Base-by-base conservation (phyloP, 1,140 invertebrate genomes). In the Caenorhabditis tropicalis region DNA sequence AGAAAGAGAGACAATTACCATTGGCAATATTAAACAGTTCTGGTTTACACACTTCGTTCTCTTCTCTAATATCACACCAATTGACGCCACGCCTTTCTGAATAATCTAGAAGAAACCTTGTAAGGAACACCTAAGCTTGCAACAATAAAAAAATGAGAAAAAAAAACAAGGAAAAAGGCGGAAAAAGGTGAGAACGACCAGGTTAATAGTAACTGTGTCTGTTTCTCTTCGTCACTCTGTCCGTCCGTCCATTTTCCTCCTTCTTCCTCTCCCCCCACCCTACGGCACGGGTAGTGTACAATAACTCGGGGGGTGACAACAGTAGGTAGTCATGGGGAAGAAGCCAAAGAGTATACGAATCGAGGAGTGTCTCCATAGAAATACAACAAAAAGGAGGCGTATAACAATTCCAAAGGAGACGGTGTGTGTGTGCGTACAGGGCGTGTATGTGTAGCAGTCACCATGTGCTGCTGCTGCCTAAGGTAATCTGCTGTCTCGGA, bases 11-110 rank as follows among this genome's bases (percentile, higher is more conserved):
- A 74, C 65, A 74, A 43, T 43, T 43, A 74, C 29, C 43, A 74
- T 36, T 74, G 12, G 65, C 65, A 74, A 74, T 74, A 74, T 74
- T 74, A 74, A 74, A 74, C 36, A 74, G 65, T 74, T 74, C 65
- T 74, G 36, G 58, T 65, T 74, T 43, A 74, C 65, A 36, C 60
- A 21, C 65, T 5, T 36, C 58, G 12, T 24, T 19, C 56, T 27
- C 58, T 36, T 36, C 58, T 5, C 24, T 36, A 7, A 1, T 36
- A 65, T 36, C 33, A 27, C 19, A 74, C n/a, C 7, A 43, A 33
- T 27, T 7, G 15, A 24, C 12, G 39, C 65, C 33, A 74, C 65
- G 65, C 33, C 36, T 74, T 74, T 43, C 12, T n/a, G n/a, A n/a
- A n/a, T n/a, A n/a, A n/a, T n/a, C n/a, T n/a, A n/a, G n/a, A n/a